phyloP scores from a whole-genome alignment of 1,140 invertebrate genomes.

The Panagrolaimus sp. region DNA sequence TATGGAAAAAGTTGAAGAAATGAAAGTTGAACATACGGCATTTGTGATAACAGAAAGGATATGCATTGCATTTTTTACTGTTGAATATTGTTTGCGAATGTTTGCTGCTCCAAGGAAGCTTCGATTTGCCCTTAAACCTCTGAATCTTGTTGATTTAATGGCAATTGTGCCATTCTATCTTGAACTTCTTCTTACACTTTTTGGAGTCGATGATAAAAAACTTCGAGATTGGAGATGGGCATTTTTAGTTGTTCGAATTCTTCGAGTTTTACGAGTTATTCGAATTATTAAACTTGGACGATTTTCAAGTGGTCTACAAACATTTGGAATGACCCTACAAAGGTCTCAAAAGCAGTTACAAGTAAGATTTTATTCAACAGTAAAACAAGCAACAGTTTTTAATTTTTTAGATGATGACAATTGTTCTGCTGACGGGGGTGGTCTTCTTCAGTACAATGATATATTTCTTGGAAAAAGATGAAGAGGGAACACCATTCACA shows the following conservation, averaged over 20 bases:
- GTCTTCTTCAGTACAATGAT: slow-evolving; percentile 61
- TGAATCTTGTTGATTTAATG: slow-evolving; percentile 71
- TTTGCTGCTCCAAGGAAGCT: slow-evolving; percentile 97
- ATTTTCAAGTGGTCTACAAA: slow-evolving; percentile 95
- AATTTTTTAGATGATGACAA: slow-evolving; percentile 59
- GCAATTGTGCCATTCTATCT: slow-evolving; percentile 98
- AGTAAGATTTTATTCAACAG: too few species aligned
- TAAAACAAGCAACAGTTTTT: too few species aligned
- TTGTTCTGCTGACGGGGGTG: slow-evolving; percentile 57
- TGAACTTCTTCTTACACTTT: slow-evolving; percentile 86
- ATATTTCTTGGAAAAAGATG: slow-evolving; percentile 60
- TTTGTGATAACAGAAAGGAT: slow-evolving; percentile 63
- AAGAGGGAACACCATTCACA: slow-evolving; percentile 54
- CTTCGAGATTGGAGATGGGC: slow-evolving; percentile 89
- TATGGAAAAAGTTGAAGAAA: slow-evolving; percentile 51
- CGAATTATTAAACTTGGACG: slow-evolving; percentile 95
- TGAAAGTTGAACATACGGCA: slow-evolving; percentile 57
- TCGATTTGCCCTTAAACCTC: slow-evolving; percentile 73
- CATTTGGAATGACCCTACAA: slow-evolving; percentile 92
- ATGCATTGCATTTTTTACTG: slow-evolving; percentile 99
- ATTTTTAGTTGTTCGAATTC: slow-evolving; percentile 56
- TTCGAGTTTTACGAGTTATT: slow-evolving; percentile 48
- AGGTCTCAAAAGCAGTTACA: slow-evolving; percentile 99
- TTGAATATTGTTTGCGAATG: slow-evolving; percentile 94
- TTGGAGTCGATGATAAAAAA: slow-evolving; percentile 90